Evolutionary conservation across 2,113 vertebrate genomes (phyloP).

Genomic region (Calonectris borealis): DNA sequence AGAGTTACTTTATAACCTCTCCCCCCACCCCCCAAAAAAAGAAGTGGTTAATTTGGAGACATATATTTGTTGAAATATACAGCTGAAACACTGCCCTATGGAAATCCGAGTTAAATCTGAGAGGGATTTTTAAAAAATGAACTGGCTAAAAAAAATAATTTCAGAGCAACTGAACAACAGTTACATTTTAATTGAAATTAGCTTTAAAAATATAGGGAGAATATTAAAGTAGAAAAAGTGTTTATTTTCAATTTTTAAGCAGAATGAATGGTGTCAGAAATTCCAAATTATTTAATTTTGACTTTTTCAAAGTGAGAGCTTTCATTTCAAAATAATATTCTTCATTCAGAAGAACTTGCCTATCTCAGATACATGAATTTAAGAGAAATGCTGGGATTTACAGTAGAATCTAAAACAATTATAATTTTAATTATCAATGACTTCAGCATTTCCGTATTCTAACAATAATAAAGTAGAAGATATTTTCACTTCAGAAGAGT

Average conservation of each 20-base stretch:
- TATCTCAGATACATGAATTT: background rate
- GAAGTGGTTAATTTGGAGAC: background rate
- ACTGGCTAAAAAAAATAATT: background rate
- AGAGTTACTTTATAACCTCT: background rate
- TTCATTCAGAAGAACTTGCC: background rate
- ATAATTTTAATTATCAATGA: background rate
- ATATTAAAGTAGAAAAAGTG: background rate
- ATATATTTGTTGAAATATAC: background rate
- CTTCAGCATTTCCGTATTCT: background rate
- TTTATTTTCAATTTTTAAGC: background rate
- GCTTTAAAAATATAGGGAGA: background rate
- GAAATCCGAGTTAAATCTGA: background rate
- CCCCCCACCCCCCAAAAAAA: background rate
- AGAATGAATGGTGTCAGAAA: background rate
- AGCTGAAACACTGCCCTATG: background rate
- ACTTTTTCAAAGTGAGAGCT: background rate
- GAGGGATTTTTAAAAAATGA: background rate
- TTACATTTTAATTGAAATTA: background rate
- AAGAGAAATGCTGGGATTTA: background rate
- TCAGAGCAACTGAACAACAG: background rate
- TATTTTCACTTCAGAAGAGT: background rate
- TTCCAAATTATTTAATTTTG: background rate
- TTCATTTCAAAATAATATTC: background rate
- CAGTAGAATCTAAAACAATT: background rate
- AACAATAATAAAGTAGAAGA: background rate